Evolutionary conservation across 2,888 invertebrate species (phyloP), one percentile per base, ranked within the genome.

Genomic region (Ceriagrion tenellum): DNA sequence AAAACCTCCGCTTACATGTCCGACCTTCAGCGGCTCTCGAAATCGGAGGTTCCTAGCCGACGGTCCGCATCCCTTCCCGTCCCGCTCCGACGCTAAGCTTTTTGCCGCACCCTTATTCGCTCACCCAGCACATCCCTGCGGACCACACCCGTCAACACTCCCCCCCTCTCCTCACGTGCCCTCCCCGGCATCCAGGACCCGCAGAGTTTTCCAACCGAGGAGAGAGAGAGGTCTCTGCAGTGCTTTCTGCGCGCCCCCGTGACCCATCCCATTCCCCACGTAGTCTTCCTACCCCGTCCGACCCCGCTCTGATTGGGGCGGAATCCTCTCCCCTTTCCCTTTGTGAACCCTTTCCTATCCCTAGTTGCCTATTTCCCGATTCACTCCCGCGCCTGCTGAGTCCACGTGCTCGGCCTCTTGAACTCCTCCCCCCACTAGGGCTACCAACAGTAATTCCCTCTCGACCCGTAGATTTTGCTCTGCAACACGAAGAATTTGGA

Each of bases 31-130:
- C 35, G 16, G 16, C 35, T n/a, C 81, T 81, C 81, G 0, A 35
- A 16, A 13, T 13, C 30, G 23, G 81, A 4, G 47, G 47, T 47
- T 47, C 2, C 47, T 47, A 2, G 47, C 47, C 47, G 47, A 81
- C 16, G 18, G 81, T 16, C 81, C 18, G 13, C 81, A 47, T 47
- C 8, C 81, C 81, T 26, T 23, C 69, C 81, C 81, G 2, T 16
- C 35, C 30, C 12, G 0, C 30, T 30, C 74, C 74, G n/a, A 6
- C 30, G 26, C 81, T 35, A 81, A 30, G 30, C 81, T 35, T 81
- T 35, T 35, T 81, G 81, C 81, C 81, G 81, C 81, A 81, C 81
- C 81, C 81, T 69, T n/a, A 69, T 69, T 69, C 69, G 69, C n/a
- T 26, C 4, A n/a, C 69, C 69, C 69, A 69, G 69, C 69, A 69